These are phyloP conservation scores for cattle (Bos taurus) DNA, from an alignment of 2,113 vertebrate species.

Conservation along the genomic window DNA sequence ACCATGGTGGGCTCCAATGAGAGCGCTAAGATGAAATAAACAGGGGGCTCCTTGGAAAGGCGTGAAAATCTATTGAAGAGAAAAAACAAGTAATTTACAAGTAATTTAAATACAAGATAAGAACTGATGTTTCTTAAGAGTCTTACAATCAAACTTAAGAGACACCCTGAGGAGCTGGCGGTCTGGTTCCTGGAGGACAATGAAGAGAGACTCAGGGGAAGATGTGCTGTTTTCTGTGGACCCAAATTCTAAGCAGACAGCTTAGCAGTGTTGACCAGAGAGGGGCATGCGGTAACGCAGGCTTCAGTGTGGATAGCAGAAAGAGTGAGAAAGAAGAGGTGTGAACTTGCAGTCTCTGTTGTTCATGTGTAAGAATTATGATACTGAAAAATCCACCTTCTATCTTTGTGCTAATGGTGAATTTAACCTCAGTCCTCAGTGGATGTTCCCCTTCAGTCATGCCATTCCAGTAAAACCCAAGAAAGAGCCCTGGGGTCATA, in stretches of 20 bases:
- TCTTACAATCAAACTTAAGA: not conserved
- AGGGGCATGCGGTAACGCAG: not conserved
- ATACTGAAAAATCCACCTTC: not conserved
- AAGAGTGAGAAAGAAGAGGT: not conserved
- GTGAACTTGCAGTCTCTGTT: not conserved
- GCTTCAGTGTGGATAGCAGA: not conserved
- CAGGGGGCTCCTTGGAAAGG: not conserved
- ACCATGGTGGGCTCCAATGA: too few relatives aligned
- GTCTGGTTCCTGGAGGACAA: not conserved
- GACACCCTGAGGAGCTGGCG: not conserved
- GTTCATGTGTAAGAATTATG: not conserved
- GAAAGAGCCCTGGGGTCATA: not conserved
- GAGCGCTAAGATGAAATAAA: not conserved
- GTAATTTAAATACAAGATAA: not conserved
- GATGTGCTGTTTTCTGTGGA: not conserved
- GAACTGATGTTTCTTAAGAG: not conserved
- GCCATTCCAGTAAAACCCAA: not conserved
- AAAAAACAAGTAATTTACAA: not conserved
- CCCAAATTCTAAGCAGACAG: not conserved
- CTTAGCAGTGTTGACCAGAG: not conserved
- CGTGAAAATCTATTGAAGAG: not conserved
- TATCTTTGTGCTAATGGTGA: not conserved
- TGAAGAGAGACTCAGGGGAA: not conserved
- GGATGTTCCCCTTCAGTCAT: not conserved
- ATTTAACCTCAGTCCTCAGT: not conserved